A percentile compares a stretch with the other conserved stretches of the same genome.
Evolutionary conservation across 2,113 vertebrate genomes (phyloP).

Genomic region (Carassius carassius): DNA sequence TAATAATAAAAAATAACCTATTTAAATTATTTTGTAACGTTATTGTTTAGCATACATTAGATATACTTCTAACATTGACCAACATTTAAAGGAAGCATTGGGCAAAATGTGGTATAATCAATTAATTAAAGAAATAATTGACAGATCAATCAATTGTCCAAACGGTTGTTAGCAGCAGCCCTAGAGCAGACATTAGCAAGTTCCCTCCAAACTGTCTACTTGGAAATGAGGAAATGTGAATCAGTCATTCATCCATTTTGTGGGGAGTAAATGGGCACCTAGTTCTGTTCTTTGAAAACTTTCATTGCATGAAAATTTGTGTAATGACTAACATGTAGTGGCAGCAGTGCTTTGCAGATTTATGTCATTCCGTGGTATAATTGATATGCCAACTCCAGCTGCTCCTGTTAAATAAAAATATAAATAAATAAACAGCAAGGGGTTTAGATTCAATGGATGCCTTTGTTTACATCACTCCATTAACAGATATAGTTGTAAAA

Average conservation of each 20-base stretch:
- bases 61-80: neutral
- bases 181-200: conserved; percentile 12
- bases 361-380: neutral
- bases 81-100: neutral
- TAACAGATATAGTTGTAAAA: conserved; percentile 15
- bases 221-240: conserved; percentile 8
- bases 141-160: neutral
- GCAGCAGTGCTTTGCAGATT: conserved; percentile 20
- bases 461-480: conserved; percentile 12
- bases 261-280: conserved; percentile 18
- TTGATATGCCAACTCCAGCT: conserved; percentile 34
- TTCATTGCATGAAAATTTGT: neutral
- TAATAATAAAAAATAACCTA: neutral
- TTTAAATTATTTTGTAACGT: neutral
- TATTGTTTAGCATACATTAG: neutral
- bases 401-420: conserved; percentile 37
- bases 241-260: neutral
- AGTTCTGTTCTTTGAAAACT: conserved; percentile 22
- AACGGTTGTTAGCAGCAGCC: neutral
- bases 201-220: neutral
- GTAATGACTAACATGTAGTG: conserved; percentile 22
- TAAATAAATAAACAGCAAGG: conserved; percentile 29
- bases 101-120: neutral
- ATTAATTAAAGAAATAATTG: neutral
- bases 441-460: conserved; percentile 21